A percentile compares a stretch with the other conserved stretches of the same genome.
phyloP scores from a whole-genome alignment of 2,113 vertebrate genomes.

The Panthera tigris region DNA sequence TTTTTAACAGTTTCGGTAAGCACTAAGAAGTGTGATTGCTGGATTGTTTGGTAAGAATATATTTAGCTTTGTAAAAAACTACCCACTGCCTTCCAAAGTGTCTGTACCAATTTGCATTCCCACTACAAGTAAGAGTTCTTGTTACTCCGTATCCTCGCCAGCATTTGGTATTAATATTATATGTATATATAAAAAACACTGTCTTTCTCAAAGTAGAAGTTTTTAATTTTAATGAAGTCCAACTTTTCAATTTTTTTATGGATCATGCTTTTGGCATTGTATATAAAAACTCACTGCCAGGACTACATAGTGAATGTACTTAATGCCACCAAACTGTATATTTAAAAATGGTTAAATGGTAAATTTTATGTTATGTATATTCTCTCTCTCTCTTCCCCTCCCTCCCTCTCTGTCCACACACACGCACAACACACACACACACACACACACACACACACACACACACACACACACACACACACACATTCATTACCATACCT shows the following conservation, averaged over 20 bases:
- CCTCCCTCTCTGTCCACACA: no score
- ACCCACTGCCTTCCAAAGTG: background rate
- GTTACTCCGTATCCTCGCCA: fast-evolving
- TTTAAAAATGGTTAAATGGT: background rate
- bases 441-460: background rate
- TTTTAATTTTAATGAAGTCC: background rate
- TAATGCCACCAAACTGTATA: background rate
- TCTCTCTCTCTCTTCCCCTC: no score
- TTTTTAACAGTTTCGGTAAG: background rate
- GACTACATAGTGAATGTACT: background rate
- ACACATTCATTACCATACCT: background rate
- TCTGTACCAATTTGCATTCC: background rate
- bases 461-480: background rate
- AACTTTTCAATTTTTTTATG: background rate
- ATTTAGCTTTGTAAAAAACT: background rate
- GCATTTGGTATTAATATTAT: fast-evolving
- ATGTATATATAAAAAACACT: background rate
- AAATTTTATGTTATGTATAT: background rate
- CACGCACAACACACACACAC: background rate
- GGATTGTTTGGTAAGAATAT: background rate
- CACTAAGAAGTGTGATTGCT: background rate
- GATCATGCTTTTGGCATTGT: background rate
- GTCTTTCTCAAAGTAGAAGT: background rate
- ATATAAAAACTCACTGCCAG: background rate
- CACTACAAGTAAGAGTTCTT: background rate